These are phyloP conservation scores for Clarias laeviceps DNA, from an alignment of 2,797 vertebrate species.

Conservation along the genomic window DNA sequence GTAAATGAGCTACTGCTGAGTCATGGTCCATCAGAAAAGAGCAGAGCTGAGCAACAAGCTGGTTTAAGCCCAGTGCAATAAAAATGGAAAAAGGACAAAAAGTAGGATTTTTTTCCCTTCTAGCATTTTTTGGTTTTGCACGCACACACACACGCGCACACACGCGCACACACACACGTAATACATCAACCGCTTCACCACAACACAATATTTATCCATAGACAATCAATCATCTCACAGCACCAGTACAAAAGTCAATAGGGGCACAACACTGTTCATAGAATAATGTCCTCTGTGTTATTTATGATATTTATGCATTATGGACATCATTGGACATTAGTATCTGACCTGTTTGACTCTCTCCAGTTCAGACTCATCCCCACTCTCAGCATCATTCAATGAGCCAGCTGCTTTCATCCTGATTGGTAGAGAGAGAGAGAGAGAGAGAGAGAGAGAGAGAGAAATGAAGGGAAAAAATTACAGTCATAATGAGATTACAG, in stretches of 20 bases:
- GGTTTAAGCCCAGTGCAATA: no score
- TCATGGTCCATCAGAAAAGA: no score
- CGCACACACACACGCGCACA: no score
- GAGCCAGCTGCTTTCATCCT: conserved; percentile 69
- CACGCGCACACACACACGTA: no score
- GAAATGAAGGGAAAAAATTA: conserved; percentile 10
- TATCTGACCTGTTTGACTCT: conserved; percentile 85
- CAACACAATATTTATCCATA: background rate
- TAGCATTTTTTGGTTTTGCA: no score
- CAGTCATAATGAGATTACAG: conserved; percentile 17
- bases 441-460: background rate
- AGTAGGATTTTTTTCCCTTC: no score
- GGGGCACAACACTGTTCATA: background rate
- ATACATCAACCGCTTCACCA: background rate
- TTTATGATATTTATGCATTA: background rate
- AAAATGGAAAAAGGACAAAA: no score
- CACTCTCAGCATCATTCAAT: conserved; percentile 68
- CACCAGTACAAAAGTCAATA: no score
- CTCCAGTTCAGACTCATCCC: conserved; percentile 85
- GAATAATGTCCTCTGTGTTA: background rate
- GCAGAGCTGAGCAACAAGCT: no score
- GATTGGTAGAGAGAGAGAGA: conserved; percentile 32
- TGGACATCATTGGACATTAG: background rate
- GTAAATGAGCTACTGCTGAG: no score
- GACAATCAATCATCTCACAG: background rate